Evolutionary conservation across 1,140 invertebrate species (phyloP), one percentile per base, ranked within the genome.

Genomic region (Pogonomyrmex californicus): DNA sequence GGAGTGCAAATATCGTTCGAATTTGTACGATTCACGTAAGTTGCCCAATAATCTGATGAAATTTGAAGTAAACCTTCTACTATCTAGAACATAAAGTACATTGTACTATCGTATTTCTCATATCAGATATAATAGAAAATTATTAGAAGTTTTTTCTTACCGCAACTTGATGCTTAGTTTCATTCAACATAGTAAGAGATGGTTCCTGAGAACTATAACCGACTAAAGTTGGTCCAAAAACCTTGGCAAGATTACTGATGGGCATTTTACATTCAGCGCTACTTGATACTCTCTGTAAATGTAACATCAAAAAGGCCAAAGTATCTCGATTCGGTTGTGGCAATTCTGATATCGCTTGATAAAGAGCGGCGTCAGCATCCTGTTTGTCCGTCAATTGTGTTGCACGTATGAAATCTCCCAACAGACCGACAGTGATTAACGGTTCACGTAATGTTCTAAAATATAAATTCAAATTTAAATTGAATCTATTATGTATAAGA

Each of bases 271-370:
- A 97, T 41, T 97, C 97, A 0, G 96, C 95, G 83, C 96, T 96
- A 86, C 97, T 96, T 0, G 98, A 96, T 81, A 98, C 97, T 91
- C 97, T 97, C 94, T 98, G 97, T 58, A 99, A 96, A 95, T 99
- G 98, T 4, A 98, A 93, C 56, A 98, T 96, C 2, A 99, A 93
- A 92, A 97, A 99, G 2, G 98, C 98, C 36, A 99, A 93, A 1
- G 98, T 99, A 92, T 99, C 98, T 44, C 98, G 96, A 94, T 99
- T 99, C 0, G 98, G 97, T 77, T 97, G 96, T 4, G 98, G 98
- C 54, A 99, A 93, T 86, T 97, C 96, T 17, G 96, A 96, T 85
- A 99, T 96, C 1, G 97, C 96, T 88, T 97, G 96, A 92, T 96
- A 97, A 36, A 98, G 87, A 41, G 95, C 95, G 41, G 96, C 95